Percentiles rank a stretch among this genome's conserved stretches.
Conservation (phyloP, 35 echinoderm and acorn worm genomes). For the Heliocidaris tuberculata region DNA sequence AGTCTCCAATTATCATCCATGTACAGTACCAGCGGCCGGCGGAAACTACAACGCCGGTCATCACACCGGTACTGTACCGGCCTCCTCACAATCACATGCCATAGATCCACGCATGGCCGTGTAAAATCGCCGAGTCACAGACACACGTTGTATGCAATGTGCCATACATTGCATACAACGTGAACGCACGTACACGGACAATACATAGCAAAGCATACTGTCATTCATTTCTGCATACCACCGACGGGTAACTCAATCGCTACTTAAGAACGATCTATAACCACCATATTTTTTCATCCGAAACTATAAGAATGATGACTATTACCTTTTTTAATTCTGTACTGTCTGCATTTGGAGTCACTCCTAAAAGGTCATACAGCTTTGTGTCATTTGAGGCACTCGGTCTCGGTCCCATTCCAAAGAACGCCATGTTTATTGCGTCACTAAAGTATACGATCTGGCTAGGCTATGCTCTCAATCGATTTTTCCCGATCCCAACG, state of each 20-base stretch:
- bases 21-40: not conserved
- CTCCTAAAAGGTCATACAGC: slow-evolving; percentile 82
- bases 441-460: not conserved
- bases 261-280: not conserved
- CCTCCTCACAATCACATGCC: not conserved
- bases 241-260: not conserved
- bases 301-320: not conserved
- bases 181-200: not conserved
- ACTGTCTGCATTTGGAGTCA: slow-evolving; percentile 71
- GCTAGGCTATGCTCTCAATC: no score
- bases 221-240: not conserved
- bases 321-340: slow-evolving; percentile 88
- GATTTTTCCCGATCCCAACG: no score
- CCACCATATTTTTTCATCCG: not conserved
- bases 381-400: slow-evolving; percentile 58
- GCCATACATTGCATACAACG: not conserved
- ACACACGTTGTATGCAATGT: no score
- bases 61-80: not conserved
- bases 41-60: not conserved
- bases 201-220: not conserved
- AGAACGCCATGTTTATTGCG: slow-evolving; percentile 65
- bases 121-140: not conserved
- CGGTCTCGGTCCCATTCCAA: not conserved
- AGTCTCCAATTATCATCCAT: not conserved
- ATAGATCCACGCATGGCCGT: not conserved